phyloP scores from a whole-genome alignment of 2,888 invertebrate species.

The Bedellia somnulentella region DNA sequence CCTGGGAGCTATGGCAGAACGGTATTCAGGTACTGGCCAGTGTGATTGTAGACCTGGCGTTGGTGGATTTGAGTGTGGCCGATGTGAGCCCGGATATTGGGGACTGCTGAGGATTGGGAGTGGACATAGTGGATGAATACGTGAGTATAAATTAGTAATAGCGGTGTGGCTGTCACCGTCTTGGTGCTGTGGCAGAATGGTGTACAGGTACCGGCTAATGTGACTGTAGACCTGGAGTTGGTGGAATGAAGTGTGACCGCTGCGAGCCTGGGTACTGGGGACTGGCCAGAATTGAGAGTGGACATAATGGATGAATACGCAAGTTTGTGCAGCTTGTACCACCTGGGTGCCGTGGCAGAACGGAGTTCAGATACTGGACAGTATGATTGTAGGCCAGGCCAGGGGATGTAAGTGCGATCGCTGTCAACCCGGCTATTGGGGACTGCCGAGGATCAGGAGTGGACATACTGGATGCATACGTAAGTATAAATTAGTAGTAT shows the following conservation, averaged over 20 bases:
- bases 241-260: slow-evolving; percentile 81
- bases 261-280: slow-evolving; percentile 93
- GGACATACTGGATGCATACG: slow-evolving; percentile 77
- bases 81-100: slow-evolving; percentile 90
- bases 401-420: slow-evolving; percentile 84
- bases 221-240: slow-evolving; percentile 85
- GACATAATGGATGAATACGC: slow-evolving; percentile 77
- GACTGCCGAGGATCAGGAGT: slow-evolving; percentile 76
- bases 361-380: slow-evolving; percentile 78
- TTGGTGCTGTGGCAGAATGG: slow-evolving; percentile 73
- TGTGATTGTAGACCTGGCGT: slow-evolving; percentile 89
- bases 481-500: too few species aligned
- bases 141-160: slow-evolving; percentile 60
- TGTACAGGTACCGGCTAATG: slow-evolving; percentile 83
- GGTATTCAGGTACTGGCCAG: slow-evolving; percentile 77
- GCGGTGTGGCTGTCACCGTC: too few species aligned
- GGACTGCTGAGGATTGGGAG: slow-evolving; percentile 78
- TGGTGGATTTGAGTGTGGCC: slow-evolving; percentile 82
- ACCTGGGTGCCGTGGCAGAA: slow-evolving; percentile 72
- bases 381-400: slow-evolving; percentile 83
- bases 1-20: slow-evolving; percentile 73
- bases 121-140: slow-evolving; percentile 76
- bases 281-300: slow-evolving; percentile 75
- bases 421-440: slow-evolving; percentile 91
- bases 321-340: slow-evolving; percentile 72